Base-by-base conservation (phyloP, 2,888 invertebrate genomes). In the Dynastes grantii region DNA sequence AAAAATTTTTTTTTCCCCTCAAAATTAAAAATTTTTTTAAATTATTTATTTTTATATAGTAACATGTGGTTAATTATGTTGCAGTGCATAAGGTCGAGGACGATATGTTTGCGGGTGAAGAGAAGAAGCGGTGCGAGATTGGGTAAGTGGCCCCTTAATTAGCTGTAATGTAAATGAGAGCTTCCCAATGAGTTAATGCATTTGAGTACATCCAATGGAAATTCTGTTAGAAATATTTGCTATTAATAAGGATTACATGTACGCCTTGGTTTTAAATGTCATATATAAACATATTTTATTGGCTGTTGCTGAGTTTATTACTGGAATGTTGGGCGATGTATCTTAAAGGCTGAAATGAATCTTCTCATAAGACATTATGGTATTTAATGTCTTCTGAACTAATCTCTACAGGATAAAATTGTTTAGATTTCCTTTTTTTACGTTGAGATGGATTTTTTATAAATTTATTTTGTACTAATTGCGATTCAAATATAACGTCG, bases 31-130 rank as follows among this genome's bases (percentile, higher is more conserved):
- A n/a, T n/a, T n/a, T n/a, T n/a, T n/a, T n/a, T n/a, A n/a, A n/a
- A n/a, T n/a, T n/a, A n/a, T n/a, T n/a, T 5, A 37, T 37, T 37
- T 37, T 5, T 68, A 37, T 9, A 1, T 58, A 81, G 67, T 79
- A 75, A 83, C 51, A 51, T 68, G 27, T 79, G 76, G 81, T 79
- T 81, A 76, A 84, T 87, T 87, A 63, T 45, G 45, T 65, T 94
- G 13, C 93, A 98, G 98, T 98, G 98, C 90, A 98, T 98, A 87
- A 94, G 96, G 88, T 97, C 98, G 79, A 94, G 97, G 87, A 96
- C 97, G 86, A 98, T 98, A 90, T 97, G 97, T 88, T 92, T 98
- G 81, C 94, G 98, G 73, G 97, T 98, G 82, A 96, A 97, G 87
- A 92, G 97, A 87, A 93, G 96, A 86, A 96, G 95, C 86, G 96